Conservation (phyloP, 1,140 invertebrate genomes). For the Pseudomyrmex flavicornis region DNA sequence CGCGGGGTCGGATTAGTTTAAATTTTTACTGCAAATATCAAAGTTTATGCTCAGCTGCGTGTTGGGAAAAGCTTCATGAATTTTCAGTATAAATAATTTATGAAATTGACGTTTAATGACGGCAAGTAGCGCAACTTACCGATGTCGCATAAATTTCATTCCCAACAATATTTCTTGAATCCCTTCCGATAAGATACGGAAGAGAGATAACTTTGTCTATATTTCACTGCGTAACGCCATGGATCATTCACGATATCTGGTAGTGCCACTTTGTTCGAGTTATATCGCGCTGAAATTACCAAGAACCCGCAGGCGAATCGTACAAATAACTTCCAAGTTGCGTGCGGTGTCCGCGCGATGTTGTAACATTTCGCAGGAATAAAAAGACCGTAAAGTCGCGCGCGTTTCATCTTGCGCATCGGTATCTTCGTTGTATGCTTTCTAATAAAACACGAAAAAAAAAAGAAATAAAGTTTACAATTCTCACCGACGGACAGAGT, state of each 20-base stretch:
- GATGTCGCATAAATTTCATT: constrained; percentile 9
- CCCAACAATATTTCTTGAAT: background rate
- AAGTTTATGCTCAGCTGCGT: background rate
- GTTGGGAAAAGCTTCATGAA: background rate
- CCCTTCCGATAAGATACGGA: too few relatives aligned
- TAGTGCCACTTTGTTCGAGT: background rate
- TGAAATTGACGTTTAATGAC: background rate
- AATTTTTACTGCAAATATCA: constrained; percentile 19
- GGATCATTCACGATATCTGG: background rate
- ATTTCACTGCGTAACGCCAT: background rate
- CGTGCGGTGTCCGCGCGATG: too few relatives aligned
- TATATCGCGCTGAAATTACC: background rate
- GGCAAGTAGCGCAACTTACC: background rate
- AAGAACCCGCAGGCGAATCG: too few relatives aligned
- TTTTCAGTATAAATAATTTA: constrained; percentile 14
- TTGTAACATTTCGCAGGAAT: too few relatives aligned
- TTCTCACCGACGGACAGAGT: background rate
- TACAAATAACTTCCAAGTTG: too few relatives aligned
- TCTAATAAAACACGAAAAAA: background rate
- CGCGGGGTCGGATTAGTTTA: background rate
- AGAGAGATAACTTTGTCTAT: background rate
- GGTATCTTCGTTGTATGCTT: background rate
- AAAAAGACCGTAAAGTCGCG: background rate
- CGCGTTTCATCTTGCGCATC: background rate
- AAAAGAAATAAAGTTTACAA: constrained; percentile 6